Conservation (phyloP, 2,797 vertebrate species). For the Rhynchonycteris naso region DNA sequence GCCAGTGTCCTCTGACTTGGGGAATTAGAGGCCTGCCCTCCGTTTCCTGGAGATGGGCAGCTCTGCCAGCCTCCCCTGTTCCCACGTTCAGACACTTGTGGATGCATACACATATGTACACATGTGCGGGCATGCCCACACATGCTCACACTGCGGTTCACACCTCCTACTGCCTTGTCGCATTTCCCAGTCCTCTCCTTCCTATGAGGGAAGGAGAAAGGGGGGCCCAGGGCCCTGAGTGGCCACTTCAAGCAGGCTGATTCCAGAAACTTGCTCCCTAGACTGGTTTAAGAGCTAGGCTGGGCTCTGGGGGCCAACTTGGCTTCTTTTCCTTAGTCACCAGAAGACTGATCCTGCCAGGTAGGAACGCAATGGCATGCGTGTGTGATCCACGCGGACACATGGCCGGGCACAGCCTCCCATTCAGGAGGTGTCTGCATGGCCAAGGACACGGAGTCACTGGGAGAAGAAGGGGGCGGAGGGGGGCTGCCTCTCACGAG, state of each 20-base stretch:
- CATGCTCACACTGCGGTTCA: neutral
- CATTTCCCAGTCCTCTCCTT: neutral
- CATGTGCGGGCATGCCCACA: neutral
- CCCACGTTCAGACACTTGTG: neutral
- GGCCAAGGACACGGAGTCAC: slow-evolving; percentile 21
- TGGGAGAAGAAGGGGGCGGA: rapidly evolving
- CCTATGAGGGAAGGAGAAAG: too few relatives aligned
- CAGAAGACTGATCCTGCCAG: slow-evolving; percentile 70
- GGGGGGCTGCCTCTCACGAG: neutral
- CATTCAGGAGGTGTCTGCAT: neutral
- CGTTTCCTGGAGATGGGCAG: neutral
- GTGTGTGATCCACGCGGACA: neutral
- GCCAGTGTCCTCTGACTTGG: neutral
- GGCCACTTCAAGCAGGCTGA: neutral
- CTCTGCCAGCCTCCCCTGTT: rapidly evolving
- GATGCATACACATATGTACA: neutral
- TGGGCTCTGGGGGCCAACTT: neutral
- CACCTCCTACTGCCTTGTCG: neutral
- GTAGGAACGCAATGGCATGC: slow-evolving; percentile 33
- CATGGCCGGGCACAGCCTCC: neutral
- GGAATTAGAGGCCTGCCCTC: neutral
- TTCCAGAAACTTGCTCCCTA: neutral
- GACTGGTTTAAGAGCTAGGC: neutral
- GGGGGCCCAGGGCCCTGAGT: neutral
- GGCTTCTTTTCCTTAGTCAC: slow-evolving; percentile 61